phyloP scores from a whole-genome alignment of 1,140 invertebrate species.

The Anastatus disparis region DNA sequence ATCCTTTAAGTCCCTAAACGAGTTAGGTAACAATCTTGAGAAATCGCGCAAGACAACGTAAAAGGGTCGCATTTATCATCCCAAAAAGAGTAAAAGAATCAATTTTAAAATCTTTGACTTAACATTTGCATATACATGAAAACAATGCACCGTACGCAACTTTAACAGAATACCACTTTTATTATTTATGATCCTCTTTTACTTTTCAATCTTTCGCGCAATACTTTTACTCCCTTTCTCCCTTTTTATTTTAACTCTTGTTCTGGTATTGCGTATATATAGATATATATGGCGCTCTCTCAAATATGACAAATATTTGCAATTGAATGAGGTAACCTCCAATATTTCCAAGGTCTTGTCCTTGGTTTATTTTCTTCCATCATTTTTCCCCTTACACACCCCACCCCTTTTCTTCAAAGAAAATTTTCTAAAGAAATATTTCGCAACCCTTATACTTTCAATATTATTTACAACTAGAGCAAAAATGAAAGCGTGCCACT shows the following conservation, averaged over 20 bases:
- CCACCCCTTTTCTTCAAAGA: conserved; percentile 18
- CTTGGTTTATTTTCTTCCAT: conserved; percentile 7
- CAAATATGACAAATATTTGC: conserved; percentile 3
- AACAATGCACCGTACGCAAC: conserved; percentile 25
- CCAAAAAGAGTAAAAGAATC: not conserved
- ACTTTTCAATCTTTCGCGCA: not conserved
- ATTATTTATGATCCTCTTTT: conserved; percentile 28
- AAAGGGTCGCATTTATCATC: conserved; percentile 31
- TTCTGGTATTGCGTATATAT: conserved; percentile 7
- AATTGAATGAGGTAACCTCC: not conserved
- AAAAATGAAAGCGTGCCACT: too few species aligned
- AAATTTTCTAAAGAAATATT: conserved; percentile 35
- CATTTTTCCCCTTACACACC: conserved; percentile 26
- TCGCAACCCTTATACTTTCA: conserved; percentile 24
- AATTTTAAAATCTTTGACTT: too few species aligned
- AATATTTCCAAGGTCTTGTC: conserved; percentile 8
- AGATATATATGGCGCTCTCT: not conserved
- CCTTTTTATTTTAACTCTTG: not conserved
- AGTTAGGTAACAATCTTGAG: conserved; percentile 31
- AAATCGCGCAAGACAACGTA: conserved; percentile 32
- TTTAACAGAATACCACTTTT: too few species aligned
- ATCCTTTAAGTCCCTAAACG: too few species aligned
- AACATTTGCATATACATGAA: too few species aligned
- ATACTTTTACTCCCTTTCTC: not conserved
- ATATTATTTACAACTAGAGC: conserved; percentile 62